Base-by-base conservation (phyloP, 2,113 vertebrate genomes). In the Microcebus ravelobensis region DNA sequence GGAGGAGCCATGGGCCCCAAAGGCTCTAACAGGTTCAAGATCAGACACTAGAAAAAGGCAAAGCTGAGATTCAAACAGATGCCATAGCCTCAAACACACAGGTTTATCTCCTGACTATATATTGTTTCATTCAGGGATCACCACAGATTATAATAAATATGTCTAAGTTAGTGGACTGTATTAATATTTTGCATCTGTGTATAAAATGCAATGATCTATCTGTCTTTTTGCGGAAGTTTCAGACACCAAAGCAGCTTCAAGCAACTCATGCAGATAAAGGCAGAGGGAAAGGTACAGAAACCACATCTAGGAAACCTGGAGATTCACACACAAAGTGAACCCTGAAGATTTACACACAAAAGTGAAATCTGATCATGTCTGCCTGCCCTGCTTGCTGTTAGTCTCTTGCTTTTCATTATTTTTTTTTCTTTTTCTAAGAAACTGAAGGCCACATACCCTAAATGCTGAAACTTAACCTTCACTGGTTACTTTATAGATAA, bases 181-280 rank as follows among this genome's bases (percentile, higher is more conserved):
- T 65, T 55, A 61, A 79, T 6, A 88, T 59, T 87, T 63, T 74
- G 74, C 57, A 87, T 74, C 8, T 21, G 15, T 70, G 3, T 48
- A 17, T 45, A 80, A 90, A 88, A 94, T 20, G 6, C 29, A 57
- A 29, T 42, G 34, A 42, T 50, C 14, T 67, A 12, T 52, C 12
- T 57, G 65, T 81, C 42, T 73, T 81, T 45, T 63, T 61, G 36
- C 55, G 65, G 50, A 80, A 91, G 29, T 87, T 87, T 85, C 85
- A 87, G 55, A 68, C 83, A 77, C 82, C 59, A 88, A 91, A 79
- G 86, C 27, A 95, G 34, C 45, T 84, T 85, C 27, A 84, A 94
- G 34, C 20, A 90, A 87, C 23, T 79, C 55, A 65, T 8, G 25
- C 42, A 84, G 74, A 90, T 71, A 92, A 96, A 39, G 52, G 63